Conservation (phyloP, 2,797 vertebrate species). For the Pangasius mekongensis region DNA sequence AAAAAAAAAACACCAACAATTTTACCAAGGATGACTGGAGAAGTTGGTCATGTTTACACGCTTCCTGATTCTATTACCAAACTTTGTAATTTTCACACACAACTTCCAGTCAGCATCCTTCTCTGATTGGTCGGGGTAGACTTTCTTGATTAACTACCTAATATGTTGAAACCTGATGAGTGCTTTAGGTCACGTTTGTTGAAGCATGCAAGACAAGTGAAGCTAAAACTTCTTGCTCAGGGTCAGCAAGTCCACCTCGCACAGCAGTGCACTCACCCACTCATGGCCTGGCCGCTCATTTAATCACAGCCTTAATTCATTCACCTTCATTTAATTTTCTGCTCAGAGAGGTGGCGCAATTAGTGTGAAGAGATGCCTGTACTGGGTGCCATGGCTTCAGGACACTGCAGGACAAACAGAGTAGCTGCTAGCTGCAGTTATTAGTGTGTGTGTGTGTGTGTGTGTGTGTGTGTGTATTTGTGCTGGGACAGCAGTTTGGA, state of each 20-base stretch:
- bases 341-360: constrained; percentile 37
- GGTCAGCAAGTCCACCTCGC: constrained; percentile 25
- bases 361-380: constrained; percentile 25
- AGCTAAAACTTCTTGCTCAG: constrained; percentile 7
- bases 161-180: background rate
- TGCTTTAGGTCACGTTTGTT: background rate
- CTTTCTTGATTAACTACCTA: background rate
- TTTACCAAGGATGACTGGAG: background rate
- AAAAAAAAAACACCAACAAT: background rate
- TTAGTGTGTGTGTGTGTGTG: constrained; percentile 14
- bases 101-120: background rate
- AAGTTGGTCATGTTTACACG: background rate
- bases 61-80: background rate
- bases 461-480: constrained; percentile 28
- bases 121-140: background rate
- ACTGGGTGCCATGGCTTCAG: constrained; percentile 26
- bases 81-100: background rate
- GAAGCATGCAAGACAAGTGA: background rate
- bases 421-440: constrained; percentile 3
- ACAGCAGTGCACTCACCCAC: background rate
- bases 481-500: constrained; percentile 47
- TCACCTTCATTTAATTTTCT: constrained; percentile 39
- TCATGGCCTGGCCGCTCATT: constrained; percentile 22
- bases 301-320: constrained; percentile 35
- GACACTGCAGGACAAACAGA: constrained; percentile 14